Conservation (phyloP, 2,888 invertebrate species). For the Synanthedon vespiformis region DNA sequence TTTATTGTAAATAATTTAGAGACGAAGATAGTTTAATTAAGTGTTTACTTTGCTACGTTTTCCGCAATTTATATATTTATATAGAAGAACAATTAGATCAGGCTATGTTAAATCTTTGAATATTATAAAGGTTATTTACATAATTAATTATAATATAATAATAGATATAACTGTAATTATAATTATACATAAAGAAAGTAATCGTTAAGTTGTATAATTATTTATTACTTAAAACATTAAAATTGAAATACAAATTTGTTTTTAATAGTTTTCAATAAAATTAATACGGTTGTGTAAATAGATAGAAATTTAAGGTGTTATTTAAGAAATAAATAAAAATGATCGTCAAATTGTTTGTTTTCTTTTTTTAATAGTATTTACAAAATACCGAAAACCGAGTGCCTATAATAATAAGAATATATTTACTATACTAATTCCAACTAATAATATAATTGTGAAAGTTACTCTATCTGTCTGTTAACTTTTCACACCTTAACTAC, state of each 20-base stretch:
- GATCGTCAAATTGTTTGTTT: constrained; percentile 26
- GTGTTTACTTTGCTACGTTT: not conserved
- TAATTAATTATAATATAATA: not conserved
- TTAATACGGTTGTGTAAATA: constrained; percentile 50
- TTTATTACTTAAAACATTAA: constrained; percentile 5
- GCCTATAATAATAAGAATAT: too few relatives aligned
- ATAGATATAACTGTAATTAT: not conserved
- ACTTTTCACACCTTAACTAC: too few relatives aligned
- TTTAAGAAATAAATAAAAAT: constrained; percentile 54
- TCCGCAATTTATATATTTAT: not conserved
- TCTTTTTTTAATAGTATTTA: not conserved
- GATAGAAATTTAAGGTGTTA: constrained; percentile 31
- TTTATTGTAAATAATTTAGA: too few relatives aligned
- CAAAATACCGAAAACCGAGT: too few relatives aligned
- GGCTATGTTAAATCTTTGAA: not conserved
- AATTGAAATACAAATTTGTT: constrained; percentile 11
- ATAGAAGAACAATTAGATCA: not conserved
- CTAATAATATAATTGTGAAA: too few relatives aligned
- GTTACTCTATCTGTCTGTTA: too few relatives aligned
- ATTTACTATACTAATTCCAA: too few relatives aligned
- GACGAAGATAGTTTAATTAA: not conserved
- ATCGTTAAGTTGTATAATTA: constrained; percentile 11
- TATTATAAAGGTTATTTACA: not conserved
- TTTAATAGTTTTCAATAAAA: constrained; percentile 19
- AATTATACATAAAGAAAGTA: constrained; percentile 3